Evolutionary conservation across 2,113 vertebrate genomes (phyloP).

Genomic region (Petrocephalus microphthalmus): DNA sequence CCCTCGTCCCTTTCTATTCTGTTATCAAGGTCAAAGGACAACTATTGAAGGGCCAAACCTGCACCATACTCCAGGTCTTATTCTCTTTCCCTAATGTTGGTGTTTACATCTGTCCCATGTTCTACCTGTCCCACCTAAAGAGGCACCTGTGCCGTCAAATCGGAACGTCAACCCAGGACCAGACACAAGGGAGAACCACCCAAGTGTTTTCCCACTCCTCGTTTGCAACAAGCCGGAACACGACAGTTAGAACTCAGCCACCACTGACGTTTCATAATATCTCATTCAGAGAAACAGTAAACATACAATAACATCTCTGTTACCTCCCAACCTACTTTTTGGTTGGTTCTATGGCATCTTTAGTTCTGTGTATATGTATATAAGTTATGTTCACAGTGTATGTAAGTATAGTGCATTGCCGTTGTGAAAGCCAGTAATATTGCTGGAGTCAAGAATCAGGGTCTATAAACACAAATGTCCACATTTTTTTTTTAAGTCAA

Average conservation of each 20-base stretch:
- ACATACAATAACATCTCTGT: neutral
- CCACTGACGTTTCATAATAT: neutral
- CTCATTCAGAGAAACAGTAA: neutral
- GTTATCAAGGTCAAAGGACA: rapidly evolving
- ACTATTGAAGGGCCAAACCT: rapidly evolving
- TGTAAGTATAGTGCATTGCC: neutral
- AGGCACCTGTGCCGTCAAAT: slow-evolving; percentile 21
- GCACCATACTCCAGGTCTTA: neutral
- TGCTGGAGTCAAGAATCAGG: neutral
- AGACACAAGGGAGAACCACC: neutral
- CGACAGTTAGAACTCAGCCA: neutral
- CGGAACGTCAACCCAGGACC: neutral
- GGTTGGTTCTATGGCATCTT: neutral
- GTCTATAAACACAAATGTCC: neutral
- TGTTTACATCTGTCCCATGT: slow-evolving; percentile 45
- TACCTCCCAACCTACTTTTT: neutral
- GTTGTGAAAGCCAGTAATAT: neutral
- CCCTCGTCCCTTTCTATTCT: neutral
- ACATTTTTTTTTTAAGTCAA: no score
- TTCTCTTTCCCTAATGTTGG: slow-evolving; percentile 37
- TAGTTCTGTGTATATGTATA: neutral
- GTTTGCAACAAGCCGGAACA: neutral
- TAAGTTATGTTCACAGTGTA: neutral
- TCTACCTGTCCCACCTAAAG: slow-evolving; percentile 45
- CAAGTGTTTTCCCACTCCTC: neutral